These are phyloP conservation scores for Scomber japonicus DNA, from an alignment of 2,113 vertebrate genomes.

Conservation along the genomic window DNA sequence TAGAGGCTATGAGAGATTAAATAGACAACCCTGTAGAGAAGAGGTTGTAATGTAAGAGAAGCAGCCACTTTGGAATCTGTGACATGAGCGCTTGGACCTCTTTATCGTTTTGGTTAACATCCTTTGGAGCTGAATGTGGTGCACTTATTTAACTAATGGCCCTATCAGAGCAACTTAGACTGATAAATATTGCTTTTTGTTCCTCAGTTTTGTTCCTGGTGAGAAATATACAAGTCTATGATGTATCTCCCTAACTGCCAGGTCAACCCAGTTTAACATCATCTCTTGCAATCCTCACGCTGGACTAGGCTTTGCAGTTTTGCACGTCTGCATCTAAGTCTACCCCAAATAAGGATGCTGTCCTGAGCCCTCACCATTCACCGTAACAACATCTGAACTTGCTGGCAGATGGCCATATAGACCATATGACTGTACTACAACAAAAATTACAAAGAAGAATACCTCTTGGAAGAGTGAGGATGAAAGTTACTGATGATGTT, in stretches of 20 bases:
- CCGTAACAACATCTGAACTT: background rate
- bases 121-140: background rate
- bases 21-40: background rate
- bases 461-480: background rate
- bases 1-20: too few species aligned
- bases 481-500: background rate
- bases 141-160: background rate
- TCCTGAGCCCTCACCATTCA: too few species aligned
- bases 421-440: background rate
- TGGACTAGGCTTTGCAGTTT: constrained; percentile 8
- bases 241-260: too few species aligned
- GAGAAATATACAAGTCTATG: too few species aligned
- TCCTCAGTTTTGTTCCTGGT: background rate
- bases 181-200: background rate
- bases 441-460: background rate
- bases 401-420: background rate
- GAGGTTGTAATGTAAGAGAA: background rate
- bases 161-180: background rate
- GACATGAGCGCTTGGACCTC: background rate
- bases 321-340: background rate
- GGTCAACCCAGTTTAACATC: background rate
- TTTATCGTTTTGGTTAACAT: background rate
- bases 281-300: background rate
- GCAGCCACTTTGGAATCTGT: background rate
- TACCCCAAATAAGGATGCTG: too few species aligned